Base-by-base conservation (phyloP, 2,797 vertebrate species). In the Sciurus vulgaris region DNA sequence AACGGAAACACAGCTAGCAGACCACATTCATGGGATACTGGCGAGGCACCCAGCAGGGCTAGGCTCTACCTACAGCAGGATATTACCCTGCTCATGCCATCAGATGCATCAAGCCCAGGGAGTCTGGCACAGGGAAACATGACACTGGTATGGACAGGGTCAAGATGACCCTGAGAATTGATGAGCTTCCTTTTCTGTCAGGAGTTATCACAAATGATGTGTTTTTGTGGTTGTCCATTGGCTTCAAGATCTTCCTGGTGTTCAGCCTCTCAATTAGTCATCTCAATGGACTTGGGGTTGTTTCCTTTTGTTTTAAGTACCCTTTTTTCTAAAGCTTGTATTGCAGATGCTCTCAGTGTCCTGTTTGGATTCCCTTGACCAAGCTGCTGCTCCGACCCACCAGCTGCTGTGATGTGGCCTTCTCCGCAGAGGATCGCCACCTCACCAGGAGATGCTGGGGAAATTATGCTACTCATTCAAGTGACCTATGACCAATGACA, bases 11-110 rank as follows among this genome's bases (percentile, higher is more conserved):
- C 44, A 73, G 59, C 24, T 35, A 28, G 33, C 14, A 24, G 81
- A 59, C 15, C 11, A 22, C 15, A 13, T 63, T n/a, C 28, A 2
- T 33, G 26, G 7, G 22, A 30, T 11, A 20, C n/a, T 44, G n/a
- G 35, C 54, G 18, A 49, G 24, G 11, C 22, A 1, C 2, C 5
- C 33, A 47, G 28, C 22, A 8, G 30, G n/a, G n/a, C 56, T 24
- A 11, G 12, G 28, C 10, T 33, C 13, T 6, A 17, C 10, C 1
- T 5, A 33, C 0, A 7, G n/a, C 41, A 3, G 18, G 10, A 44
- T 30, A 26, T n/a, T 47, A 0, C 0, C 1, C 0, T 5, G 41
- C 3, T 6, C 17, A 28, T 17, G 44, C 47, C 74, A 30, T 15
- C 24, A 0, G 3, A n/a, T 10, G 14, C 41, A 1, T 30, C 26